Evolutionary conservation across 2,888 invertebrate species (phyloP), one percentile per base, ranked within the genome.

Genomic region (Megaustenia siamemsis): DNA sequence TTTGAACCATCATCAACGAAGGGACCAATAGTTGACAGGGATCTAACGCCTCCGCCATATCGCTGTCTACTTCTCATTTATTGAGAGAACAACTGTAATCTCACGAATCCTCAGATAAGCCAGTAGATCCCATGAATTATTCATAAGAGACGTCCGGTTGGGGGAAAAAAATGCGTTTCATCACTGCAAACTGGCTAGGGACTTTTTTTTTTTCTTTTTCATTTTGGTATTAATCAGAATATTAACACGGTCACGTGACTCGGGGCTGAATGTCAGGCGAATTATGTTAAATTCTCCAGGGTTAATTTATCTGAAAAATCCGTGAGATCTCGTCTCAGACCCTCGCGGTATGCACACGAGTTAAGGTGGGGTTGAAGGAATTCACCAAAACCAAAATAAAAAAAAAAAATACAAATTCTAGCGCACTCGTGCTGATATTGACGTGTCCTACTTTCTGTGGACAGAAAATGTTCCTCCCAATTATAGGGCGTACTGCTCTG

Each of bases 61-160:
- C 24, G 8, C 40, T 43, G 40, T 71, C 43, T 71, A 6, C 1
- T 71, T 71, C 43, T 32, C 43, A 43, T 71, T 71, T 71, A 71
- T 71, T n/a, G 71, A 40, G 71, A 40, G 21, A 24, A 43, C 43
- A 6, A 43, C 43, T 24, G 71, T 71, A 71, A 71, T 71, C 71
- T 43, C 43, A 71, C 24, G 71, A 71, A 71, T 40, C n/a, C 71
- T 24, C 43, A 43, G 40, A 40, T 43, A 71, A 71, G 71, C 71
- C 43, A 12, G 8, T 15, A 43, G 24, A 24, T 32, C 71, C 24
- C 24, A 71, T 71, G 71, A 71, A 71, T 71, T 71, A 71, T 71
- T 71, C 71, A 71, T 71, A n/a, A 12, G 1, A 21, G 43, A 43
- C 24, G 71, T 71, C 32, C 10, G 4, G 4, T 4, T 56, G 24